Evolutionary conservation across 1,140 invertebrate genomes (phyloP), one percentile per base, ranked within the genome.

Genomic region (Drosophila santomea): DNA sequence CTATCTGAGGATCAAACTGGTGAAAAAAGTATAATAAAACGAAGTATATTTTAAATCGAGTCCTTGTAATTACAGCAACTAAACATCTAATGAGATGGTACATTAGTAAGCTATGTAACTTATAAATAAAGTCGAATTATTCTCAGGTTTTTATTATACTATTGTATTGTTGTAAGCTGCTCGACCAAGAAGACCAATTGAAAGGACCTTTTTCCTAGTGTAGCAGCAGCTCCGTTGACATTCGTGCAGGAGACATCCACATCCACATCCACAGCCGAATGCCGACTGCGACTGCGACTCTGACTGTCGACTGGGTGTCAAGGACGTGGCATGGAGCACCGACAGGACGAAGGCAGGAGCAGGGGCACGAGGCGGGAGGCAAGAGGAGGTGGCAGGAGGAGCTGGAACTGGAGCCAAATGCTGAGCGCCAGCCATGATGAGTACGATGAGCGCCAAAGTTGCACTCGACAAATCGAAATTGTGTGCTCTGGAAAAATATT

Each of bases 401-500:
- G 17, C 17, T 17, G 17, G 17, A 17, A 17, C 68, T 52, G 68
- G 57, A 81, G 74, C 80, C 75, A 79, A 79, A 83, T 82, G 74
- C 78, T 72, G 82, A 80, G 71, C 55, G 78, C 43, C 73, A 85
- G 81, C 78, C 77, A 85, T 86, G 82, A 89, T 88, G 85, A 89
- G 84, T 80, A 89, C 80, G 85, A 86, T 90, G 85, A 90, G 85
- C 84, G 84, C 84, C 84, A 89, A 89, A 89, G 84, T 89, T 89
- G 84, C 90, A 91, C 90, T 91, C 90, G 90, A 91, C 90, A 91
- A 91, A 91, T 91, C 90, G 90, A 91, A 91, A 91, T 91, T 91
- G 90, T 91, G 90, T 91, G 83, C 90, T 85, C 81, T 91, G 90
- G 90, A 77, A 91, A 91, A 91, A 91, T 91, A 91, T 91, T 91